Evolutionary conservation across 2,113 vertebrate species (phyloP).

Genomic region (Cygnus buccinator): DNA sequence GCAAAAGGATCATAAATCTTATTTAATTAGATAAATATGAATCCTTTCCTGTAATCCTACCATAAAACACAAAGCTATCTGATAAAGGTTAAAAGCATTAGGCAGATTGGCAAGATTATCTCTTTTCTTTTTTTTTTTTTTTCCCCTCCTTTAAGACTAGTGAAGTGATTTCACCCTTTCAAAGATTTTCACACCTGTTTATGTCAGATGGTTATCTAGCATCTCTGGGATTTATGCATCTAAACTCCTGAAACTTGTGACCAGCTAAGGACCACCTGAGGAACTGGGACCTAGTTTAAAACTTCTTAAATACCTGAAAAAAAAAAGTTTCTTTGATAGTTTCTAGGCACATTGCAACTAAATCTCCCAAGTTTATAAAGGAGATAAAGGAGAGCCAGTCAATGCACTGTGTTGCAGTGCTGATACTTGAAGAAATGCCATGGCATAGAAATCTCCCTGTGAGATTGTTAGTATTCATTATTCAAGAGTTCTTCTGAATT

Average conservation of each 20-base stretch:
- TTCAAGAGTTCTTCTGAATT: neutral
- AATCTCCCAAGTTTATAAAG: neutral
- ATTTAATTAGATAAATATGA: constrained; percentile 12
- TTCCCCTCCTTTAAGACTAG: neutral
- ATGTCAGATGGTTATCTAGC: neutral
- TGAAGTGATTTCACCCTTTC: neutral
- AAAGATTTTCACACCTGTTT: neutral
- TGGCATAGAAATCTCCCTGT: neutral
- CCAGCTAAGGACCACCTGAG: neutral
- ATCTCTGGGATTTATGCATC: neutral
- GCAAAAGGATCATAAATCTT: neutral
- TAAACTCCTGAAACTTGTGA: neutral
- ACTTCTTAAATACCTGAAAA: neutral
- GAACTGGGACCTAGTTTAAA: neutral
- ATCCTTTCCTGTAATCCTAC: neutral
- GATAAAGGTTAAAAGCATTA: neutral
- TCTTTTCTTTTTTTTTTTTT: neutral
- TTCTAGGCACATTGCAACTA: neutral
- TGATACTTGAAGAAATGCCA: neutral
- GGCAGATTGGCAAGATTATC: neutral
- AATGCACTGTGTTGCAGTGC: neutral
- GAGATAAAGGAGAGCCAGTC: neutral
- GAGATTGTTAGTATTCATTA: neutral
- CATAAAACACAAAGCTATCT: neutral
- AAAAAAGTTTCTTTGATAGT: neutral